Conservation (phyloP, 2,888 invertebrate species). For the Lasioglossum leucozonium region DNA sequence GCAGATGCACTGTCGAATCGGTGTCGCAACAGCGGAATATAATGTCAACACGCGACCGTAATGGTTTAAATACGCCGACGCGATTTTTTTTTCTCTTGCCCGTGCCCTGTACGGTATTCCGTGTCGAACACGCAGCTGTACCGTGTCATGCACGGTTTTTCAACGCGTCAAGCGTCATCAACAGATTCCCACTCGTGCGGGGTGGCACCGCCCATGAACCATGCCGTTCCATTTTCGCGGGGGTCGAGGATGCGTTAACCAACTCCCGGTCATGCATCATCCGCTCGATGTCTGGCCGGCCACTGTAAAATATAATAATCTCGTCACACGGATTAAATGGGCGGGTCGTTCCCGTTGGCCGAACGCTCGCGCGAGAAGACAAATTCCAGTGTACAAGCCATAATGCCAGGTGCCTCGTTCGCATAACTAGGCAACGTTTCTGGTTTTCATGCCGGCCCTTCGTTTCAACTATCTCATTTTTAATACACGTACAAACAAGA, state of each 20-base stretch:
- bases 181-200: constrained; percentile 34
- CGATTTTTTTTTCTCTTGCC: background rate
- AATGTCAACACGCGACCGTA: background rate
- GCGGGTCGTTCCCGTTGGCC: background rate
- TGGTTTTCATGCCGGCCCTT: background rate
- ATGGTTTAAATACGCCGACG: background rate
- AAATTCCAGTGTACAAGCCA: background rate
- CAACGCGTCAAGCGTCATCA: constrained; percentile 34
- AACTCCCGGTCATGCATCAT: constrained; percentile 32
- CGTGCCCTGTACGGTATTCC: background rate
- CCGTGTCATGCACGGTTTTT: constrained; percentile 34
- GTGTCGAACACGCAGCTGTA: constrained; percentile 4
- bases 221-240: constrained; percentile 23
- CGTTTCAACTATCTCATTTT: background rate
- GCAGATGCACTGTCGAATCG: background rate
- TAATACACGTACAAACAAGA: background rate
- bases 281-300: constrained; percentile 7
- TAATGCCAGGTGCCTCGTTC: background rate
- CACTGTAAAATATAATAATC: constrained; percentile 39
- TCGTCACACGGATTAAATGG: constrained; percentile 23
- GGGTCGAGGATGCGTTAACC: constrained; percentile 22
- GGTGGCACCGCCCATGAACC: background rate
- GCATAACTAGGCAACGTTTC: background rate
- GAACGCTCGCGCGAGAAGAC: background rate
- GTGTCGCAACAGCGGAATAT: background rate